Percentiles rank a stretch among this genome's conserved stretches.
Evolutionary conservation across 2,797 vertebrate species (phyloP).

Genomic region (Poecilia wingei): DNA sequence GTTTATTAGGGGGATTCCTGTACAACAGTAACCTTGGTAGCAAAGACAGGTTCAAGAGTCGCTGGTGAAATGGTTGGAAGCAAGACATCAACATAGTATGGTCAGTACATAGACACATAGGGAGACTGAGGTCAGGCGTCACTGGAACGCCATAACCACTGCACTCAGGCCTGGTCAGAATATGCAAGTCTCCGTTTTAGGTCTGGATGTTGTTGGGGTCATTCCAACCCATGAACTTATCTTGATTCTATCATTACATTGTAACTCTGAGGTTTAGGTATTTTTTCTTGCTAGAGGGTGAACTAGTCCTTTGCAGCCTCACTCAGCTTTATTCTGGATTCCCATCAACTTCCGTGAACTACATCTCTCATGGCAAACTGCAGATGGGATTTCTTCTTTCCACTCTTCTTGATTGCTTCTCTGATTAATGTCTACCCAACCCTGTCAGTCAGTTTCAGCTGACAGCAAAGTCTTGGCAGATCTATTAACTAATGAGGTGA

Average conservation of each 20-base stretch:
- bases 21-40: too few species aligned
- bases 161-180: neutral
- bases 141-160: too few species aligned
- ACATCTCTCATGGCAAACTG: neutral
- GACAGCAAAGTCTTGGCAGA: neutral
- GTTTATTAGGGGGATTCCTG: too few species aligned
- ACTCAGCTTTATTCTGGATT: neutral
- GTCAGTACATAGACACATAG: too few species aligned
- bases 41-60: too few species aligned
- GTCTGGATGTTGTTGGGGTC: neutral
- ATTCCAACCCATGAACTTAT: neutral
- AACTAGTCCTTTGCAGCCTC: neutral
- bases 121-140: too few species aligned
- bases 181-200: neutral
- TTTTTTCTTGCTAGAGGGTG: neutral
- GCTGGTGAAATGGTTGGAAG: too few species aligned
- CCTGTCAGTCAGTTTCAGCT: neutral
- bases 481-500: neutral
- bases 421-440: neutral
- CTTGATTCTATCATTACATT: neutral
- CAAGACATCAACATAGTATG: too few species aligned
- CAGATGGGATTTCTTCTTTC: neutral
- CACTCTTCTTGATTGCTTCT: neutral
- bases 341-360: neutral
- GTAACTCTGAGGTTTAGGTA: neutral